Percentiles rank a stretch among this genome's conserved stretches.
Conservation (phyloP, 2,113 vertebrate genomes). For the Uropsilus gracilis region DNA sequence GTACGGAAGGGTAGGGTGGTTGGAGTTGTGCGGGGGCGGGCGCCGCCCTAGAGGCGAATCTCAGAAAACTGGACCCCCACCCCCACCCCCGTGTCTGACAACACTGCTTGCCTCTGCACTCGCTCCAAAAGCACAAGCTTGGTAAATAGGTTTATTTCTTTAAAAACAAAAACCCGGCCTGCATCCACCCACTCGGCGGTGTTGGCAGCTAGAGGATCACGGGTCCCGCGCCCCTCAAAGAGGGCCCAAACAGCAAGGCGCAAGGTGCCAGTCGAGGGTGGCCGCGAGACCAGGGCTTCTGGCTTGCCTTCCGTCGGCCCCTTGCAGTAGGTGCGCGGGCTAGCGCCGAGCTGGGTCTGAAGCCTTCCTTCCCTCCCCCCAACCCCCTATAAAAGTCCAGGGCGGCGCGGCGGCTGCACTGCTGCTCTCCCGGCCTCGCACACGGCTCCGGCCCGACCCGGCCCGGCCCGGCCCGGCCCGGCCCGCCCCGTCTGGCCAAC, state of each 20-base stretch:
- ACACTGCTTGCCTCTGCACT: background rate
- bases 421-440: constrained; percentile 27
- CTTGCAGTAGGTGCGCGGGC: constrained; percentile 29
- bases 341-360: background rate
- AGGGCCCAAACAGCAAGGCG: background rate
- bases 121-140: constrained; percentile 20
- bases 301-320: background rate
- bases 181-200: background rate
- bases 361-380: constrained; percentile 71
- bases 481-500: constrained; percentile 61
- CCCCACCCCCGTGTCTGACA: background rate
- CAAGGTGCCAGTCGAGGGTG: background rate
- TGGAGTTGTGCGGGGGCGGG: background rate
- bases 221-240: background rate
- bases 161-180: constrained; percentile 55
- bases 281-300: background rate
- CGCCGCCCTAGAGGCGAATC: constrained; percentile 80
- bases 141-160: constrained; percentile 52
- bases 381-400: constrained; percentile 73
- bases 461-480: constrained; percentile 21
- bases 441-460: background rate
- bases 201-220: constrained; percentile 4
- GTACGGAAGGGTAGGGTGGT: background rate
- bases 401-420: constrained; percentile 16
- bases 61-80: background rate